These are phyloP conservation scores for Dorcus hopei DNA, from an alignment of 2,888 invertebrate species.

Conservation along the genomic window DNA sequence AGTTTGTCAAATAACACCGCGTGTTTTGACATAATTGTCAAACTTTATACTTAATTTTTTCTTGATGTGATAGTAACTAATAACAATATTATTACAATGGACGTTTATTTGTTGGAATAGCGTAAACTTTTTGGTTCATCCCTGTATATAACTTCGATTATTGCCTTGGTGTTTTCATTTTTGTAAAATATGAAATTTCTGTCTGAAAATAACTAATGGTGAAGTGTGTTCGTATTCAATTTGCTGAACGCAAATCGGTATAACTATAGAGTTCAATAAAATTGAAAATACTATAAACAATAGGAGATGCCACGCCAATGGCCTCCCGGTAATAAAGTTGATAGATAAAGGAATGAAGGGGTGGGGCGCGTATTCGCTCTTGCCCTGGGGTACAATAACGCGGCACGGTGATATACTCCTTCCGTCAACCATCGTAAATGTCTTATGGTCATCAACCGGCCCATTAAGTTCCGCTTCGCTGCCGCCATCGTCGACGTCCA, in stretches of 20 bases:
- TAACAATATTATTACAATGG: too few species aligned
- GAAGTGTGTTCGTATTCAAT: background rate
- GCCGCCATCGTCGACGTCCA: conserved; percentile 22
- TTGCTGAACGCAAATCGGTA: background rate
- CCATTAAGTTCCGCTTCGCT: conserved; percentile 38
- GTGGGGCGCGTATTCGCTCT: conserved; percentile 42
- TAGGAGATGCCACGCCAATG: conserved; percentile 47
- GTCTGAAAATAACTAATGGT: too few species aligned
- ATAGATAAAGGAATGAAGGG: conserved; percentile 44
- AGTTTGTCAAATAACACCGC: too few species aligned
- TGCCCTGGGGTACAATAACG: conserved; percentile 49
- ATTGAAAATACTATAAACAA: conserved; percentile 45
- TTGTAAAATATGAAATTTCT: too few species aligned
- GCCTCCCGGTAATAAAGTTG: conserved; percentile 44
- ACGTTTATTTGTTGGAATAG: too few species aligned
- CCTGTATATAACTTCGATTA: too few species aligned
- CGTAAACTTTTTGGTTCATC: too few species aligned
- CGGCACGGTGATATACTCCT: conserved; percentile 47
- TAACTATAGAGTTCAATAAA: conserved; percentile 3
- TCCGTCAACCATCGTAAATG: conserved; percentile 49
- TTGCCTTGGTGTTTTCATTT: too few species aligned
- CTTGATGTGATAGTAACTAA: too few species aligned
- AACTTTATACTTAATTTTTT: too few species aligned
- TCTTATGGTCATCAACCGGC: conserved; percentile 47
- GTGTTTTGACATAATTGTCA: too few species aligned